Evolutionary conservation across 2,888 invertebrate species (phyloP).

Genomic region (Diabrotica balteata): DNA sequence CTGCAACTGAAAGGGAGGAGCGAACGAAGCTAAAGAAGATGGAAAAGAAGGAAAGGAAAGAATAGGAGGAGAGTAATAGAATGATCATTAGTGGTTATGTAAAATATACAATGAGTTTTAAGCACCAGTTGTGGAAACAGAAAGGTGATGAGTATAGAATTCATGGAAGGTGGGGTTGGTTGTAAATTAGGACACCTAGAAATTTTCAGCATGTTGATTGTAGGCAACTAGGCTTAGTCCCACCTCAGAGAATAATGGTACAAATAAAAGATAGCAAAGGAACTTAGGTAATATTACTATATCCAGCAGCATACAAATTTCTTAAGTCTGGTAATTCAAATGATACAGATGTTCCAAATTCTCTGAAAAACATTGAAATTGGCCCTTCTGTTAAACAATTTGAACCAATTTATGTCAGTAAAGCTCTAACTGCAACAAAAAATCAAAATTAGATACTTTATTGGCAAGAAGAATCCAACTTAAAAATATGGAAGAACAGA

Average conservation of each 20-base stretch:
- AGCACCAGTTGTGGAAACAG: constrained; percentile 96
- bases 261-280: constrained; percentile 74
- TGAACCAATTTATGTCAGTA: constrained; percentile 84
- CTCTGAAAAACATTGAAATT: constrained; percentile 62
- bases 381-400: constrained; percentile 65
- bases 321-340: constrained; percentile 66
- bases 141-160: constrained; percentile 98
- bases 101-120: constrained; percentile 90
- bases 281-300: constrained; percentile 79
- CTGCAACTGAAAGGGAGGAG: constrained; percentile 90
- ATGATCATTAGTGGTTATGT: constrained; percentile 79
- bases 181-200: constrained; percentile 82
- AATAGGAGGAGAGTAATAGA: constrained; percentile 86
- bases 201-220: constrained; percentile 64
- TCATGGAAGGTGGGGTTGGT: constrained; percentile 98
- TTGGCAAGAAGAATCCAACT: constrained; percentile 79
- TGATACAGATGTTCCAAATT: constrained; percentile 49
- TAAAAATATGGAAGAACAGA: constrained; percentile 77
- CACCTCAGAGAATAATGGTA: constrained; percentile 79
- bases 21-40: constrained; percentile 92
- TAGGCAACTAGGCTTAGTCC: constrained; percentile 68
- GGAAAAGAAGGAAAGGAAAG: constrained; percentile 89
- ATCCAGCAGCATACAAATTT: constrained; percentile 79
- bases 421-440: constrained; percentile 79
- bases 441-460: constrained; percentile 83